A percentile compares a stretch with the other conserved stretches of the same genome.
These are phyloP conservation scores for Fulica atra DNA, from an alignment of 2,113 vertebrate species.

Conservation along the genomic window DNA sequence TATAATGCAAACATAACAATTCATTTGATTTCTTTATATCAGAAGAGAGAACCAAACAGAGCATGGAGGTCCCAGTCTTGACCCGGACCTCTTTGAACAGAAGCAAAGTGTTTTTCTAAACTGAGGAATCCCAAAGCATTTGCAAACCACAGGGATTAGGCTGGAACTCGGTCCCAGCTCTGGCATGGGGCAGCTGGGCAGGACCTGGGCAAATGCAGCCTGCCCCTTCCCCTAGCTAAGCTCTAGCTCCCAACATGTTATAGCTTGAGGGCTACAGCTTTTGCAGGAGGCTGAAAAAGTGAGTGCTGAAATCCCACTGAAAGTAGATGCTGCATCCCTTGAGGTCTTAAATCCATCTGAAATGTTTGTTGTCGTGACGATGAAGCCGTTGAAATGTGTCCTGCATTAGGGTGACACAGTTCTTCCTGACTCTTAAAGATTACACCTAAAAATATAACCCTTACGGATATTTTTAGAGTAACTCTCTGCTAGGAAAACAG, in stretches of 20 bases:
- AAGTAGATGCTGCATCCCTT: neutral
- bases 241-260: neutral
- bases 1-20: slow-evolving; percentile 1
- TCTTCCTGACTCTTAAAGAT: slow-evolving; percentile 47
- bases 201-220: neutral
- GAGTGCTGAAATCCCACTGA: neutral
- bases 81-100: neutral
- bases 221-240: neutral
- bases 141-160: neutral
- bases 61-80: neutral
- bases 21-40: slow-evolving; percentile 13
- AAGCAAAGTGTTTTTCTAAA: neutral
- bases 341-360: slow-evolving; percentile 8
- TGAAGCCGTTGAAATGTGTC: slow-evolving; percentile 18
- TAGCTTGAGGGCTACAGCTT: neutral
- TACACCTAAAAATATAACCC: slow-evolving; percentile 38
- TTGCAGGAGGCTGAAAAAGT: neutral
- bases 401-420: neutral
- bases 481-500: neutral
- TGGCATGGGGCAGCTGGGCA: neutral
- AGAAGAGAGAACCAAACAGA: neutral
- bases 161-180: neutral
- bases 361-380: neutral
- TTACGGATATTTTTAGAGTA: slow-evolving; percentile 36
- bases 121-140: neutral